Conservation (phyloP, 1,140 invertebrate species). For the Listronotus bonariensis region DNA sequence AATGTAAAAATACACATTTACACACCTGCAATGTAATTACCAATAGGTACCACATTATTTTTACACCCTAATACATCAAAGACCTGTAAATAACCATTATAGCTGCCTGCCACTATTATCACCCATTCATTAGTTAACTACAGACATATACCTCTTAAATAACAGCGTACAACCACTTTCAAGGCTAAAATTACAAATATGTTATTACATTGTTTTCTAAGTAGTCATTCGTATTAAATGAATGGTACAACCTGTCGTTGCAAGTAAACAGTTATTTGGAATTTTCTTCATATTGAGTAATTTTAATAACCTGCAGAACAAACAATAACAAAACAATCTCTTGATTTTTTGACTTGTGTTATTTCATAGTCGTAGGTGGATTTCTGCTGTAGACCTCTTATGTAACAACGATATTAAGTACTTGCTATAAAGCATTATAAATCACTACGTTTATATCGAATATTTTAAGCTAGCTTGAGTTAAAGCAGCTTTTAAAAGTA, state of each 20-base stretch:
- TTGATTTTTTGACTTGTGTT: background rate
- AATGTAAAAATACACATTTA: too few relatives aligned
- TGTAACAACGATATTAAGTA: too few relatives aligned
- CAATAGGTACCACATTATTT: too few relatives aligned
- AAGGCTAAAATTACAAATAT: constrained; percentile 34
- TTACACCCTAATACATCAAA: background rate
- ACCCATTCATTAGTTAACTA: constrained; percentile 25
- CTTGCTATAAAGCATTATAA: too few relatives aligned
- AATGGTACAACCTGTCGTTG: constrained; percentile 27
- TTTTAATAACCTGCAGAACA: constrained; percentile 17
- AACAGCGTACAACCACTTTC: constrained; percentile 24
- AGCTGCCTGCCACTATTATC: background rate
- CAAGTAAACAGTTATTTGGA: constrained; percentile 6
- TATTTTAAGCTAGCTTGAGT: too few relatives aligned
- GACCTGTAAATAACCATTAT: background rate
- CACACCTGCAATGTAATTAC: too few relatives aligned
- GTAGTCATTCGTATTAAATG: constrained; percentile 27
- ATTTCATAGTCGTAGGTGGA: too few relatives aligned
- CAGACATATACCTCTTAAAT: constrained; percentile 17
- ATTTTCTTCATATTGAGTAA: constrained; percentile 17
- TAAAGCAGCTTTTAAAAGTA: too few relatives aligned
- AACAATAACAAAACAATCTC: constrained; percentile 1
- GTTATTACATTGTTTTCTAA: constrained; percentile 32
- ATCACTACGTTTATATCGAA: too few relatives aligned
- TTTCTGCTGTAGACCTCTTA: too few relatives aligned